A percentile compares a stretch with the other conserved stretches of the same genome.
These are phyloP conservation scores for Tridacna gigas DNA, from an alignment of 2,888 invertebrate genomes.

Conservation along the genomic window DNA sequence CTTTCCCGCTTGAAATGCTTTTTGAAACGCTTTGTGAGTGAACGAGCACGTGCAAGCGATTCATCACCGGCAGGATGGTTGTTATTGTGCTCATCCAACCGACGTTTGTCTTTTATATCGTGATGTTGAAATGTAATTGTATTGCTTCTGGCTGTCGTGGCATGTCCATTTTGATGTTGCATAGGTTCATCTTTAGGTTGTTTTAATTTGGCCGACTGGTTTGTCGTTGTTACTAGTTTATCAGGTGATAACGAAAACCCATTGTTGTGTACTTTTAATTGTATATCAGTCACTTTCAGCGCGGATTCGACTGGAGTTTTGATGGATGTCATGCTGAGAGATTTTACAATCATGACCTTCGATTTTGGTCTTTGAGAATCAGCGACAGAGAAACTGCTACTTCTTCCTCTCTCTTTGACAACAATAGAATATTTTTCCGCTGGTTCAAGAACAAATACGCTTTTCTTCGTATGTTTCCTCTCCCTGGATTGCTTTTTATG, in stretches of 20 bases:
- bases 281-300: not conserved
- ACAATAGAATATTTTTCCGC: not conserved
- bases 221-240: not conserved
- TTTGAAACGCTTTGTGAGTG: not conserved
- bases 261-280: not conserved
- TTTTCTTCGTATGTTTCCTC: not conserved
- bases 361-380: not conserved
- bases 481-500: not conserved
- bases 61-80: no score
- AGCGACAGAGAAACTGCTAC: not conserved
- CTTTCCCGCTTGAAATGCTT: not conserved
- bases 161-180: not conserved
- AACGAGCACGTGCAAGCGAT: not conserved
- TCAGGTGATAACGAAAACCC: not conserved
- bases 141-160: not conserved
- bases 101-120: not conserved
- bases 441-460: not conserved
- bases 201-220: not conserved
- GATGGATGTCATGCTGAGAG: not conserved
- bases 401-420: not conserved
- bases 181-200: not conserved
- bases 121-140: not conserved
- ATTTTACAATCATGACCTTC: not conserved
- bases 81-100: not conserved
- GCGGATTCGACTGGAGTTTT: not conserved